These are phyloP conservation scores for Ciconia stormi DNA, from an alignment of 2,113 vertebrate genomes.

Conservation along the genomic window DNA sequence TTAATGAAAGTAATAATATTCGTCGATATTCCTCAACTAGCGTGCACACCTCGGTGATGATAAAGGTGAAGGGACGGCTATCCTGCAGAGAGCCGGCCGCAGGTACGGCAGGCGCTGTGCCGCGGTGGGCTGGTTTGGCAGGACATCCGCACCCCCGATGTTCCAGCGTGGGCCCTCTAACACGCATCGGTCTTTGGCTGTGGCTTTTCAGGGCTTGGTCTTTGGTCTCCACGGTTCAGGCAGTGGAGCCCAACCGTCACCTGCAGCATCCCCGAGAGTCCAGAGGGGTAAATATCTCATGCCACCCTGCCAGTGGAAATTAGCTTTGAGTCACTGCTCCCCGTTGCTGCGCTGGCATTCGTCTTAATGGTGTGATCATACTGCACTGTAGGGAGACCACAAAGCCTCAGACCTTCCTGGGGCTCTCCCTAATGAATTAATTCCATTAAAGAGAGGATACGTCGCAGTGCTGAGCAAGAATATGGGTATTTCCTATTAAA, in stretches of 20 bases:
- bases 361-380: fast-evolving
- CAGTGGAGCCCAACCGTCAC: fast-evolving
- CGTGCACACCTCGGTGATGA: fast-evolving
- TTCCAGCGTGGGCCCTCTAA: not conserved
- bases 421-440: not conserved
- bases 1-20: not conserved
- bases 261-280: not conserved
- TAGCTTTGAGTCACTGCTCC: not conserved
- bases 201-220: not conserved
- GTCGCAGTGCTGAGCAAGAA: not conserved
- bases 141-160: fast-evolving
- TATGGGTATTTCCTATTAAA: not conserved
- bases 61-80: not conserved
- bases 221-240: not conserved
- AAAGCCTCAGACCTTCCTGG: not conserved
- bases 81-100: not conserved
- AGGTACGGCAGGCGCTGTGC: not conserved
- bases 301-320: not conserved
- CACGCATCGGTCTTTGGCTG: not conserved
- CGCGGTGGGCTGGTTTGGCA: fast-evolving
- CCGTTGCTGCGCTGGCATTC: fast-evolving
- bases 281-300: fast-evolving
- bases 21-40: not conserved
- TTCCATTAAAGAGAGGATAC: not conserved
- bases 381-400: not conserved